Conservation (phyloP, 2,797 vertebrate genomes). For the Ibycter americanus region DNA sequence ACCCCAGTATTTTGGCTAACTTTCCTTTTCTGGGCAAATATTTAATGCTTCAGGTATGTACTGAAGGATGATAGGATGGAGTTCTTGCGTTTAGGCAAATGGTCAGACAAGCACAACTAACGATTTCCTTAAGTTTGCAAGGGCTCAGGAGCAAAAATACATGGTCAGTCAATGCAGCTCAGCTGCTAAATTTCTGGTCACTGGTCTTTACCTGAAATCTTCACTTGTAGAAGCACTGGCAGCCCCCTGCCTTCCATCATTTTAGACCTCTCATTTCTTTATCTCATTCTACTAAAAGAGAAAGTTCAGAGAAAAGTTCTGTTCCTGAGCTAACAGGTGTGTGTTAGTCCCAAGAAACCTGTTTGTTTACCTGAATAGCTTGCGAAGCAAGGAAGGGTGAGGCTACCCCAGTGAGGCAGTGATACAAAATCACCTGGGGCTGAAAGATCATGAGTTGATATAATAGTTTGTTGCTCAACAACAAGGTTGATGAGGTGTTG, state of each 20-base stretch:
- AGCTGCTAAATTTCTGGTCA: background rate
- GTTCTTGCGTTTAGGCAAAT: background rate
- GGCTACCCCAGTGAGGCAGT: background rate
- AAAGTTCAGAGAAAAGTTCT: background rate
- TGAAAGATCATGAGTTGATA: background rate
- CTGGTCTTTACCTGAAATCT: background rate
- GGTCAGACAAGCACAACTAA: background rate
- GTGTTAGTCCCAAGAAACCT: background rate
- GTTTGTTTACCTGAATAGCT: background rate
- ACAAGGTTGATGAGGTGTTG: background rate
- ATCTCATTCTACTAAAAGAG: background rate
- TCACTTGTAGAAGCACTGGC: background rate
- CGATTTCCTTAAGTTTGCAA: background rate
- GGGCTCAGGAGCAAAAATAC: background rate
- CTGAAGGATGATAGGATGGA: background rate
- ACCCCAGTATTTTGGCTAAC: background rate
- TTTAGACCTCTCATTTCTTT: background rate
- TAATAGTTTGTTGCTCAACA: background rate
- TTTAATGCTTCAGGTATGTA: background rate
- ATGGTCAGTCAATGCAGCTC: background rate
- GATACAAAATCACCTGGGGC: background rate
- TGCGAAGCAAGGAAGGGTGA: accelerated
- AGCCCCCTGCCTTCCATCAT: background rate
- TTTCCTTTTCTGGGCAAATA: background rate
- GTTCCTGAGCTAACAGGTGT: background rate